Evolutionary conservation across 1,140 invertebrate species (phyloP), one percentile per base, ranked within the genome.

Genomic region (Drosophila varians): DNA sequence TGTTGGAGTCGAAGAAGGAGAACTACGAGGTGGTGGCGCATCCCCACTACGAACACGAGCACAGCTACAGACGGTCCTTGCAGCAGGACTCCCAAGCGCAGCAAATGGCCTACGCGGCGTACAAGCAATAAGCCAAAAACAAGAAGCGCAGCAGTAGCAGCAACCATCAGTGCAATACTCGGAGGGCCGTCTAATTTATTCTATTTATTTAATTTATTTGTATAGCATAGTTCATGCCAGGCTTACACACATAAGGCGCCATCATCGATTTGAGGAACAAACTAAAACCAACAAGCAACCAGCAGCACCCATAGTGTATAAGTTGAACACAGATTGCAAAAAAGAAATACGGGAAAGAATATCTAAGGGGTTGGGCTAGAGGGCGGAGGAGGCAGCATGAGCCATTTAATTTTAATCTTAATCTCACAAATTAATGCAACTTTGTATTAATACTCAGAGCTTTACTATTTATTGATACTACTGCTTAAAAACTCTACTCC

Each of bases 11-110:
- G 74, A 96, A 96, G 76, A 92, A 93, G 47, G 93, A 94, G 45
- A 94, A 93, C 75, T 96, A 96, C 86, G 96, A 96, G 83, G 94
- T 95, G 0, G 94, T 95, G 0, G 93, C 94, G 38, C 94, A 94
- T 86, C 94, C 94, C 4, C 94, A 94, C 74, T 92, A 93, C 75
- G 93, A 92, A 78, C 93, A 94, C 71, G 91, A 92, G 62, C 93
- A 93, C 91, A 92, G 91, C 84, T 94, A 94, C 92, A 93, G 93
- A 46, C 86, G 94, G 31, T 92, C 93, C 19, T 90, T 93, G 49
- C 77, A 58, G 7, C 53, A 56, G 36, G 36, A 38, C 36, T 38
- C 36, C 36, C 36, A 93, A 49, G 92, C 93, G 4, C 93, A 94
- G 80, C 92, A 95, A 55, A 74, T 95, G 73, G 94, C 94, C 36